Evolutionary conservation across 2,888 invertebrate species (phyloP).

Genomic region (Polymixis flavicincta): DNA sequence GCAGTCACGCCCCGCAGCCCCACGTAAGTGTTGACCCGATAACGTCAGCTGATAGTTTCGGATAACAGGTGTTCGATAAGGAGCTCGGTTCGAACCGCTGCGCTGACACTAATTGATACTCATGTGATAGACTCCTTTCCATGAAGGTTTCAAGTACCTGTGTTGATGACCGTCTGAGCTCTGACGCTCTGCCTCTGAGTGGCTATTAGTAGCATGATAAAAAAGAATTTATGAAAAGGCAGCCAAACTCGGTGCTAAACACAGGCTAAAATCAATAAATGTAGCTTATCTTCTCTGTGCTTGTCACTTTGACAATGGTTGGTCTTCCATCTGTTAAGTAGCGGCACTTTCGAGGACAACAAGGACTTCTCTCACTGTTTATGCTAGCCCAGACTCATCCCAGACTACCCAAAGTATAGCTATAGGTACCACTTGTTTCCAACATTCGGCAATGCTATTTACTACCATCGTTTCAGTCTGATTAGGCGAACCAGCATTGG

Average conservation of each 20-base stretch:
- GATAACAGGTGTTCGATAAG: slow-evolving; percentile 55
- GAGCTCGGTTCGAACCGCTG: background rate
- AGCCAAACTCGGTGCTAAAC: background rate
- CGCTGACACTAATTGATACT: slow-evolving; percentile 17
- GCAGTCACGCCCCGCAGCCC: slow-evolving; percentile 7
- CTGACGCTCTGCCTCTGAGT: background rate
- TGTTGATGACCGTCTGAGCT: background rate
- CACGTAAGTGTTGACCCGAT: slow-evolving; percentile 38
- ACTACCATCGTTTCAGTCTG: background rate
- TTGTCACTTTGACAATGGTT: background rate
- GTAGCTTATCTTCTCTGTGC: background rate
- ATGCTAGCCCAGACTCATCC: background rate
- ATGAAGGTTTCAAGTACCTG: background rate
- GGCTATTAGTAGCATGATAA: background rate
- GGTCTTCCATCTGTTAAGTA: background rate
- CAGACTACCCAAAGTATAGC: background rate
- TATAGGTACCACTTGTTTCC: background rate
- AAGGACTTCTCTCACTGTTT: background rate
- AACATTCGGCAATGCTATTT: background rate
- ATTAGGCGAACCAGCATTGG: no score
- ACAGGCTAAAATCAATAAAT: background rate
- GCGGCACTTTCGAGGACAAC: background rate
- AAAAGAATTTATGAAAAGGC: background rate
- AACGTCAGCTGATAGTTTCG: slow-evolving; percentile 44
- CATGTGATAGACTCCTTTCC: background rate